Evolutionary conservation across 2,113 vertebrate species (phyloP).

Genomic region (Solea solea): DNA sequence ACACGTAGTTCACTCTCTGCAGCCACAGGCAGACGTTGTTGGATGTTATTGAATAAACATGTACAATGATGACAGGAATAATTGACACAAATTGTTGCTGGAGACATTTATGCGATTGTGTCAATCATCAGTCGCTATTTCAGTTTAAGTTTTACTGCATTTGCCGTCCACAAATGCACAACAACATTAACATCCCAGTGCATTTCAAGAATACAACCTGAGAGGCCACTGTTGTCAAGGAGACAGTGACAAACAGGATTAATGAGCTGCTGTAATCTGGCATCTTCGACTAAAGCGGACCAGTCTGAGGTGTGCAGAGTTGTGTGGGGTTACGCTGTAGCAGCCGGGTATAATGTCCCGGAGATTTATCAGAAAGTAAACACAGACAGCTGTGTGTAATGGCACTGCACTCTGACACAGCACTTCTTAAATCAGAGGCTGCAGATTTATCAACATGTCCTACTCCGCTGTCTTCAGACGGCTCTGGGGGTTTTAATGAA

Average conservation of each 20-base stretch:
- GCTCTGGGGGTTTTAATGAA: slow-evolving; percentile 4
- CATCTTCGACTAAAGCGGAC: not conserved
- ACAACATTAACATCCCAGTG: not conserved
- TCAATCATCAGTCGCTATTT: not conserved
- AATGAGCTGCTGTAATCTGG: not conserved
- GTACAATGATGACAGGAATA: not conserved
- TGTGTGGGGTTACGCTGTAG: not conserved
- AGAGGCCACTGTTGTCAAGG: not conserved
- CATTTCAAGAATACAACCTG: not conserved
- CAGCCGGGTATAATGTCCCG: not conserved
- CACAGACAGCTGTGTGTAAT: slow-evolving; percentile 1
- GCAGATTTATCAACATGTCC: slow-evolving; percentile 4
- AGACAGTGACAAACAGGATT: not conserved
- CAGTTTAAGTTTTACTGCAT: not conserved
- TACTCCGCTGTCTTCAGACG: not conserved
- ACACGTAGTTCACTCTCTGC: not conserved
- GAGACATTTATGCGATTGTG: not conserved
- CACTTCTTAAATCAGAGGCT: not conserved
- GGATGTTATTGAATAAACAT: not conserved
- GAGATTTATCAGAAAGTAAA: not conserved
- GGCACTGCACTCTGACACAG: not conserved
- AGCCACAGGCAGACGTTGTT: not conserved
- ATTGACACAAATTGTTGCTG: not conserved
- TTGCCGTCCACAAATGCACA: not conserved
- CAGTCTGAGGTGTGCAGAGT: not conserved